Conservation (phyloP, 1,140 invertebrate species). For the Euura lappo region DNA sequence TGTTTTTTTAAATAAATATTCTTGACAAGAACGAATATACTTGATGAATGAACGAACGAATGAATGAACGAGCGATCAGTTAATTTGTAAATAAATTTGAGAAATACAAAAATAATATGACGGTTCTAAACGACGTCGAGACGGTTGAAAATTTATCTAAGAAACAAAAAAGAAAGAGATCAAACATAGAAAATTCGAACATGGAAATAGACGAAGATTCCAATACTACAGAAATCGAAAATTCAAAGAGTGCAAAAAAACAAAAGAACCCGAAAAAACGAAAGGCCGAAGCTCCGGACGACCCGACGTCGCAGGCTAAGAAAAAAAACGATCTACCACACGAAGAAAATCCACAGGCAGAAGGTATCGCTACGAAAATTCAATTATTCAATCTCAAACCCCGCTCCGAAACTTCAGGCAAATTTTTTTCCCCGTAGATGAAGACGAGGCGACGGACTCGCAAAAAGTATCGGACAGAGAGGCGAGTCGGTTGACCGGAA, state of each 20-base stretch:
- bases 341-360: not conserved
- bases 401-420: not conserved
- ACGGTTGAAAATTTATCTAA: no score
- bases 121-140: no score
- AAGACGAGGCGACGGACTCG: not conserved
- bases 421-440: not conserved
- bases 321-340: not conserved
- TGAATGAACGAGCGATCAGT: no score
- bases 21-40: no score
- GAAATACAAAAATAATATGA: no score
- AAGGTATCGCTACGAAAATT: not conserved
- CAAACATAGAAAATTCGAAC: no score
- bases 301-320: not conserved
- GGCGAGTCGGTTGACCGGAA: slow-evolving; percentile 32
- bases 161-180: no score
- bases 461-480: slow-evolving; percentile 13
- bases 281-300: not conserved
- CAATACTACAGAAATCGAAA: not conserved
- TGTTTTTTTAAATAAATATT: no score
- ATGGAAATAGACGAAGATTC: no score
- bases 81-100: no score
- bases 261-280: not conserved
- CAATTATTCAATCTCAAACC: not conserved
- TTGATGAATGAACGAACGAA: no score
- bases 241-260: not conserved